Conservation (phyloP, 2,113 vertebrate genomes). For the Myotis yumanensis region DNA sequence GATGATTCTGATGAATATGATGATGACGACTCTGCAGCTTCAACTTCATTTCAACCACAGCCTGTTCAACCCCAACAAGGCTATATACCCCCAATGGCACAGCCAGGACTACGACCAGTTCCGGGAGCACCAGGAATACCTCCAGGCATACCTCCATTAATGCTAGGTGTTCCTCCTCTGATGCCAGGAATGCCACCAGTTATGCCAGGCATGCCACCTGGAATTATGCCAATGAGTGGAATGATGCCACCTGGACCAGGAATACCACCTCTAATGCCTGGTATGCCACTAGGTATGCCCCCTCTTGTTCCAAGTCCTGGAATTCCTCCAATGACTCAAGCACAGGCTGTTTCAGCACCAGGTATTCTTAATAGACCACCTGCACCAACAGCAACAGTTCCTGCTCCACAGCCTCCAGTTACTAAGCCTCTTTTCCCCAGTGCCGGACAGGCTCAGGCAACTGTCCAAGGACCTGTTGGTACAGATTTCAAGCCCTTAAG, state of each 20-base stretch:
- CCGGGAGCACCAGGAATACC: slow-evolving; percentile 92
- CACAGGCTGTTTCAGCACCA: slow-evolving; percentile 88
- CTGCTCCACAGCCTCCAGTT: slow-evolving; percentile 89
- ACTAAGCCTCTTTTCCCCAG: slow-evolving; percentile 98
- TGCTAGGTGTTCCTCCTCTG: slow-evolving; percentile 95
- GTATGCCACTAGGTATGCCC: slow-evolving; percentile 91
- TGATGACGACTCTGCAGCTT: slow-evolving; percentile 93
- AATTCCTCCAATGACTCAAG: slow-evolving; percentile 93
- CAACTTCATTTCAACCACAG: slow-evolving; percentile 92
- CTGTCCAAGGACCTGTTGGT: slow-evolving; percentile 90
- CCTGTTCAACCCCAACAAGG: slow-evolving; percentile 90
- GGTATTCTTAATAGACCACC: slow-evolving; percentile 91
- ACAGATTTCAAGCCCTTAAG: slow-evolving; percentile 93
- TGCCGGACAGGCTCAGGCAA: slow-evolving; percentile 95
- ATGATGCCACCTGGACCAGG: slow-evolving; percentile 93
- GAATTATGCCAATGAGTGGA: slow-evolving; percentile 93
- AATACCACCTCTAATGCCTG: slow-evolving; percentile 90
- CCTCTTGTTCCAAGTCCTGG: slow-evolving; percentile 94
- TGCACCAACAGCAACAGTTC: slow-evolving; percentile 84
- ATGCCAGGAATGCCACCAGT: slow-evolving; percentile 93
- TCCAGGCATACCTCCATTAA: slow-evolving; percentile 97
- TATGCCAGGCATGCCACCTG: slow-evolving; percentile 93
- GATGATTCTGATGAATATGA: slow-evolving; percentile 98
- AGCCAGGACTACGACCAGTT: slow-evolving; percentile 92
- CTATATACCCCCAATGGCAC: slow-evolving; percentile 93